Base-by-base conservation (phyloP, 53 echinoderm and acorn worm genomes). In the Astropecten irregularis region DNA sequence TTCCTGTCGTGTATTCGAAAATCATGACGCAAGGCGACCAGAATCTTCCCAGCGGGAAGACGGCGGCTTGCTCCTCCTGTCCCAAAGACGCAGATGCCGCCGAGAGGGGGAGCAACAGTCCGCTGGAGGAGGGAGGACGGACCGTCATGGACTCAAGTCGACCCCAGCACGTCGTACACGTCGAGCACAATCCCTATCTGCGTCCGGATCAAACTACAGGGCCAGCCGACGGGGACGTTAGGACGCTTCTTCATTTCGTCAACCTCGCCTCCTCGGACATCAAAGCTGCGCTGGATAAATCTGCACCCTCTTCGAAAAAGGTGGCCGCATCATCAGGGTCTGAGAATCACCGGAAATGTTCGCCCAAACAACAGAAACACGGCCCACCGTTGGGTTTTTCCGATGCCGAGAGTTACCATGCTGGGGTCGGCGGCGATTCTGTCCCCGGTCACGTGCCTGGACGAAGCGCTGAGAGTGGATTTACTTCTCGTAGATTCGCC, bases 261-360 rank as follows among this genome's bases (percentile, higher is more conserved):
- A 92, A 94, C 64, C 87, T 89, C 32, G 97, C 94, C 49, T 97
- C 97, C 11, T 92, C 90, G 27, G 97, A 97, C 68, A 97, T 97
- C 39, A 97, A 94, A 83, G 94, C 94, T 30, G 97, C 92, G 1
- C 85, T 97, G 58, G 97, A 97, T 60, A 86, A 92, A 48, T 93
- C 93, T 2, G 73, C 93, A 3, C 67, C 87, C 22, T 66, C 73
- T 42, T 26, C 27, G n/a, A 16, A 15, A 22, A 16, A 22, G 4
- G 4, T 13, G 2, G 3, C 34, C 15, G 3, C 29, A 4, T 15
- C 65, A 14, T 20, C 31, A 8, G 81, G 16, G 4, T 64, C 42
- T 28, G 60, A 68, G 5, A 54, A 53, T 22, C 62, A n/a, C 35
- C 42, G 88, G 33, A 84, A 84, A 57, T 60, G 25, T 49, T 65